phyloP scores from a whole-genome alignment of 1,140 invertebrate genomes.

The Nasonia vitripennis region DNA sequence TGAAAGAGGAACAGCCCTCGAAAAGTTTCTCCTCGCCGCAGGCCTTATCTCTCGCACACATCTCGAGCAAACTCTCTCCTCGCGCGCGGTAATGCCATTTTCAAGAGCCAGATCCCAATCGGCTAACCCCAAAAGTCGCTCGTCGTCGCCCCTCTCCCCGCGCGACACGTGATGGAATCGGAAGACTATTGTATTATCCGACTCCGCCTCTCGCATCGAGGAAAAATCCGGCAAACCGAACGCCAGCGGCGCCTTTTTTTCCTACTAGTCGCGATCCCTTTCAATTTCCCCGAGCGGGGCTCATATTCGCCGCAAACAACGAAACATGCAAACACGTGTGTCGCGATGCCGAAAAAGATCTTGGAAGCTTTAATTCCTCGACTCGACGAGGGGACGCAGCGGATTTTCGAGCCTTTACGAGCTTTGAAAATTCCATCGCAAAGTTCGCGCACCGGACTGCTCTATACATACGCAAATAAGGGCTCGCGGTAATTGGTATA shows the following conservation, averaged over 20 bases:
- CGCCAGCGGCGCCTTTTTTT: not conserved
- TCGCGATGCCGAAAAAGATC: not conserved
- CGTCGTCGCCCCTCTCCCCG: too few species aligned
- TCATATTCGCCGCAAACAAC: not conserved
- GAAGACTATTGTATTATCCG: not conserved
- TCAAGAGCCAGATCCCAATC: not conserved
- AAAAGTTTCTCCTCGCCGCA: not conserved
- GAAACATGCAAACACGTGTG: not conserved
- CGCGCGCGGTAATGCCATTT: not conserved
- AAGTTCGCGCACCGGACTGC: not conserved
- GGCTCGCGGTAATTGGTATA: not conserved
- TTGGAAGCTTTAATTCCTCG: not conserved
- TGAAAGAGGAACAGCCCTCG: not conserved
- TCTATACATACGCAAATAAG: not conserved
- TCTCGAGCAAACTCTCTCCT: not conserved
- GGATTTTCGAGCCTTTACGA: slow-evolving; percentile 22
- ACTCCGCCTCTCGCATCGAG: too few species aligned
- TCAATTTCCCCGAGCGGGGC: not conserved
- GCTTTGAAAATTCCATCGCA: slow-evolving; percentile 1
- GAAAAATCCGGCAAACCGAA: too few species aligned
- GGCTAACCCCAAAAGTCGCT: not conserved
- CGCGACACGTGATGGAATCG: not conserved
- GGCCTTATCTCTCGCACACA: not conserved
- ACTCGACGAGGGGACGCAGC: not conserved
- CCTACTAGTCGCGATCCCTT: not conserved